Percentiles rank a stretch among this genome's conserved stretches.
Conservation (phyloP, 2,888 invertebrate genomes). For the Pristionchus fissidentatus region DNA sequence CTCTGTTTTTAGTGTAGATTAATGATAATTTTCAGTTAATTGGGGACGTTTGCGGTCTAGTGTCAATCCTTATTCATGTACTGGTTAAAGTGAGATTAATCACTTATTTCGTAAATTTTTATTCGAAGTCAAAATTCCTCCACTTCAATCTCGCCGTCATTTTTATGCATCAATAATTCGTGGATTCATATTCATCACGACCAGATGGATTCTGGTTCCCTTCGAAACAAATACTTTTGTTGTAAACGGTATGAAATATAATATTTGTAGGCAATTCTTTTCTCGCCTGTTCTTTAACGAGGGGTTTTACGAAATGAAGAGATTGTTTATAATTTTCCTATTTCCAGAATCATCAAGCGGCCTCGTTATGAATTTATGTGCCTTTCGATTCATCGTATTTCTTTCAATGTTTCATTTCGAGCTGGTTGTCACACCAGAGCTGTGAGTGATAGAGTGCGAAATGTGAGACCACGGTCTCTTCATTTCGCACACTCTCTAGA, state of each 20-base stretch:
- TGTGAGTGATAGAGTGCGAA: not conserved
- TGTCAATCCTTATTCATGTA: not conserved
- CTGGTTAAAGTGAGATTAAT: no score
- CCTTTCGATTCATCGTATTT: slow-evolving; percentile 6
- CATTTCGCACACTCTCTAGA: no score
- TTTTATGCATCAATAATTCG: not conserved
- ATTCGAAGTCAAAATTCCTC: not conserved
- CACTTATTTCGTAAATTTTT: no score
- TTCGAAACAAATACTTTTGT: not conserved
- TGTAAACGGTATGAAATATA: no score
- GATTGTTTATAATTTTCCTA: no score
- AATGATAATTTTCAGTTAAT: not conserved
- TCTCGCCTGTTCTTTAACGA: no score
- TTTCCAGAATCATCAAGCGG: not conserved
- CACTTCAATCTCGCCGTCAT: slow-evolving; percentile 2
- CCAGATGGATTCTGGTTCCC: not conserved
- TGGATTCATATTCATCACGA: not conserved
- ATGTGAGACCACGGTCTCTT: no score
- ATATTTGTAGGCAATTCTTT: no score
- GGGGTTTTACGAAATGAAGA: no score
- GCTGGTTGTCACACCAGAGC: not conserved
- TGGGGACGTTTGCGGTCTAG: not conserved
- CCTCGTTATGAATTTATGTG: not conserved
- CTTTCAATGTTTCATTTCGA: not conserved
- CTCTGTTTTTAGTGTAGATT: no score